Percentiles rank a stretch among this genome's conserved stretches.
phyloP scores from a whole-genome alignment of 2,113 vertebrate genomes.

The Psittacula cyanocephala region DNA sequence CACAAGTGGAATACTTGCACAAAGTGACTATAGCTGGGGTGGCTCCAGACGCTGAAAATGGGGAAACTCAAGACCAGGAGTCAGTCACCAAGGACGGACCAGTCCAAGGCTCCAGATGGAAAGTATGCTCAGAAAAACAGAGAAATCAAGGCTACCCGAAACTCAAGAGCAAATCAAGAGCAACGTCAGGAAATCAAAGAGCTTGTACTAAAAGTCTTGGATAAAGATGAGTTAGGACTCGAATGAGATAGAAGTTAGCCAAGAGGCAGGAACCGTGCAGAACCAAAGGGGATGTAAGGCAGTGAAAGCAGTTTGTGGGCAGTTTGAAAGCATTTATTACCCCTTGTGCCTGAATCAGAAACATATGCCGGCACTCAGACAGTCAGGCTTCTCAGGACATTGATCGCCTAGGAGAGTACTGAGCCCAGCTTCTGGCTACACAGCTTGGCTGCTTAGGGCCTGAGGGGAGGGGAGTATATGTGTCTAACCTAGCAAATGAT shows the following conservation, averaged over 20 bases:
- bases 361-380: neutral
- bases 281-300: neutral
- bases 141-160: neutral
- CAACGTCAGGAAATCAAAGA: neutral
- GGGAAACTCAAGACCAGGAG: neutral
- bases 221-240: neutral
- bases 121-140: neutral
- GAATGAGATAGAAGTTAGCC: neutral
- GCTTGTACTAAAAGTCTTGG: neutral
- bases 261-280: neutral
- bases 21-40: neutral
- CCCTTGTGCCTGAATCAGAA: neutral
- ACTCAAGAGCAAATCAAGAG: neutral
- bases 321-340: neutral
- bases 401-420: neutral
- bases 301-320: neutral
- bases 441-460: neutral
- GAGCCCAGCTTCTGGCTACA: neutral
- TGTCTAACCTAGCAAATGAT: neutral
- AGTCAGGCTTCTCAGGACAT: neutral
- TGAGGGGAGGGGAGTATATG: neutral
- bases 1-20: neutral
- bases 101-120: neutral
- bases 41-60: neutral
- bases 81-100: neutral